phyloP scores from a whole-genome alignment of 23 tunicate genomes.

The Styela plicata region DNA sequence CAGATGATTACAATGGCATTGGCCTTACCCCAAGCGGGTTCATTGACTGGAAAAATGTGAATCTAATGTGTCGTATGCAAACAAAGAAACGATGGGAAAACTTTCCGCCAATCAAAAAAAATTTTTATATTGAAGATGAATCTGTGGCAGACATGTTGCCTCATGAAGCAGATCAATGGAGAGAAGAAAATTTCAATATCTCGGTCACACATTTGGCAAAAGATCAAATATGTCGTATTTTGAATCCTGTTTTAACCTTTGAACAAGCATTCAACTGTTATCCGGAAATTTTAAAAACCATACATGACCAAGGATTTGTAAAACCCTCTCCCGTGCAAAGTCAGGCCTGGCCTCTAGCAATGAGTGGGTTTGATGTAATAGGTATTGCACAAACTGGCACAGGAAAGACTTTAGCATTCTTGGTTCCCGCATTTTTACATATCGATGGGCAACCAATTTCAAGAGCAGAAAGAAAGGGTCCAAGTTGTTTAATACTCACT shows the following conservation, averaged over 20 bases:
- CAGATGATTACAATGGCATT: not conserved
- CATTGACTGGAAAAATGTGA: conserved; percentile 55
- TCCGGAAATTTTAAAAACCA: conserved; percentile 59
- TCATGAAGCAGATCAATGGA: conserved; percentile 60
- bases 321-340: conserved; percentile 91
- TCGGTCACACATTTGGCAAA: conserved; percentile 49
- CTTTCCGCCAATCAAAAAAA: conserved; percentile 43
- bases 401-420: conserved; percentile 94
- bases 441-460: conserved; percentile 78
- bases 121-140: conserved; percentile 83
- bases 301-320: conserved; percentile 62
- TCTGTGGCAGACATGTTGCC: conserved; percentile 53
- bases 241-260: conserved; percentile 79
- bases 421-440: conserved; percentile 84
- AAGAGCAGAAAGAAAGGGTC: conserved; percentile 62
- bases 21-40: conserved; percentile 14
- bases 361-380: conserved; percentile 83
- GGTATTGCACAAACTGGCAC: conserved; percentile 99
- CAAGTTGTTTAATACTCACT: conserved; percentile 76
- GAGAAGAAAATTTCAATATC: conserved; percentile 52
- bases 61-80: conserved; percentile 23
- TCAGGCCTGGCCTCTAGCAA: conserved; percentile 89
- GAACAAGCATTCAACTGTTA: conserved; percentile 85
- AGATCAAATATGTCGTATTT: conserved; percentile 11
- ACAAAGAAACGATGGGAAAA: conserved; percentile 46